Percentiles rank a stretch among this genome's conserved stretches.
Conservation (phyloP, 1,140 invertebrate genomes). For the Lepidurus packardi region DNA sequence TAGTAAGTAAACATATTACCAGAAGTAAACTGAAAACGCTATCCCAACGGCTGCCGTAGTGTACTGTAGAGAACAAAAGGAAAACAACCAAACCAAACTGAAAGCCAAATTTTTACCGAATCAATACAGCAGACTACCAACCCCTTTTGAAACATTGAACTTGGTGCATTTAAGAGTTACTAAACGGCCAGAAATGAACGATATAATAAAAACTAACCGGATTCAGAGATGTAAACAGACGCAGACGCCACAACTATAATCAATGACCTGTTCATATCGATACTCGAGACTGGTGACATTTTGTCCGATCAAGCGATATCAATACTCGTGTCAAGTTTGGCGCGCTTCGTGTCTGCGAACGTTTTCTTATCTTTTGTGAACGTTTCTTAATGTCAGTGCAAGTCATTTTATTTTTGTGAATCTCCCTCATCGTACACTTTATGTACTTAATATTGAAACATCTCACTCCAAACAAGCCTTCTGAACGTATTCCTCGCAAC, state of each 20-base stretch:
- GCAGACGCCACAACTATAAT: slow-evolving; percentile 9
- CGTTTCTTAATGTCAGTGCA: no score
- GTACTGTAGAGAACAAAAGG: no score
- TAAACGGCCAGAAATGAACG: not conserved
- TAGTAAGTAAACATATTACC: not conserved
- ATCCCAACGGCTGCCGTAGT: no score
- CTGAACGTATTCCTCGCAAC: not conserved
- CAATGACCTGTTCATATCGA: not conserved
- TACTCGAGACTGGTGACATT: not conserved
- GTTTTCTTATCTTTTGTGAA: no score
- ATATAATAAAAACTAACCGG: not conserved
- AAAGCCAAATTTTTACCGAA: no score
- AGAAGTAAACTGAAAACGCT: no score
- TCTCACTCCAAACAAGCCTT: not conserved
- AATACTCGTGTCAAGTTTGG: not conserved
- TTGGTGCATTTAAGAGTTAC: not conserved
- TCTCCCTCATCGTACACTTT: not conserved
- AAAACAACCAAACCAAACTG: no score
- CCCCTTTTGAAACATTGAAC: no score
- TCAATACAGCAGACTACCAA: no score
- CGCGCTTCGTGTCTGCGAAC: not conserved
- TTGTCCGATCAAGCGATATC: not conserved
- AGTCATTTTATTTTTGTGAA: no score
- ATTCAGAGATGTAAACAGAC: slow-evolving; percentile 1
- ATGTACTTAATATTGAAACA: not conserved